phyloP scores from a whole-genome alignment of 2,113 vertebrate species.

The Sminthopsis crassicaudata region DNA sequence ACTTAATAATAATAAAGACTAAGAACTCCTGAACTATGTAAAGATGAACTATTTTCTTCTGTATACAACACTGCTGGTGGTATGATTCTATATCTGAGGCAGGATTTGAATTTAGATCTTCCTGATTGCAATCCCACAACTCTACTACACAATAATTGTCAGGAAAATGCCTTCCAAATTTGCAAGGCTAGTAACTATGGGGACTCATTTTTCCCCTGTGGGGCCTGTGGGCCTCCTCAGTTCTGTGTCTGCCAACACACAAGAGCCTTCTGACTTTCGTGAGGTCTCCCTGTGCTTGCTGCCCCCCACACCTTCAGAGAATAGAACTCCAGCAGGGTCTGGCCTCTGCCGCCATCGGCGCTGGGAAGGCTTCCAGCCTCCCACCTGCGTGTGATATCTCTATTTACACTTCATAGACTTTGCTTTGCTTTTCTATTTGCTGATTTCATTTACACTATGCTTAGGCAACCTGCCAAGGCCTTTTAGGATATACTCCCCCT shows the following conservation, averaged over 20 bases:
- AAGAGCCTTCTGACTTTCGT: background rate
- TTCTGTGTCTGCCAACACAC: background rate
- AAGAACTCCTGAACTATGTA: too few species aligned
- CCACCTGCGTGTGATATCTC: background rate
- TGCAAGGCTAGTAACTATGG: background rate
- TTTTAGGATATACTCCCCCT: background rate
- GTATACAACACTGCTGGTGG: too few species aligned
- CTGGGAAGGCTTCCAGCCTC: background rate
- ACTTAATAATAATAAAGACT: too few species aligned
- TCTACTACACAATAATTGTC: too few species aligned
- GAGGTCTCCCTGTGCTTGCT: background rate
- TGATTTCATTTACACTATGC: slow-evolving; percentile 29
- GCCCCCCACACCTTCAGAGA: fast-evolving
- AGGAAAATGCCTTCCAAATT: too few species aligned
- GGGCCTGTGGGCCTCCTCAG: background rate
- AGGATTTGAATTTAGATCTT: too few species aligned
- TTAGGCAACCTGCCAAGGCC: background rate
- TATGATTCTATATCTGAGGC: too few species aligned
- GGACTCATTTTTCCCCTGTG: background rate
- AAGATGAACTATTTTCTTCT: too few species aligned
- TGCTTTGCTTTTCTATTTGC: background rate
- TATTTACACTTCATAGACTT: background rate
- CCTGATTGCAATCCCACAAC: too few species aligned
- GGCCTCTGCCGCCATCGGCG: background rate
- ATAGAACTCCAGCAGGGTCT: background rate